Evolutionary conservation across 2,797 vertebrate genomes (phyloP).

Genomic region (Acipenser ruthenus): DNA sequence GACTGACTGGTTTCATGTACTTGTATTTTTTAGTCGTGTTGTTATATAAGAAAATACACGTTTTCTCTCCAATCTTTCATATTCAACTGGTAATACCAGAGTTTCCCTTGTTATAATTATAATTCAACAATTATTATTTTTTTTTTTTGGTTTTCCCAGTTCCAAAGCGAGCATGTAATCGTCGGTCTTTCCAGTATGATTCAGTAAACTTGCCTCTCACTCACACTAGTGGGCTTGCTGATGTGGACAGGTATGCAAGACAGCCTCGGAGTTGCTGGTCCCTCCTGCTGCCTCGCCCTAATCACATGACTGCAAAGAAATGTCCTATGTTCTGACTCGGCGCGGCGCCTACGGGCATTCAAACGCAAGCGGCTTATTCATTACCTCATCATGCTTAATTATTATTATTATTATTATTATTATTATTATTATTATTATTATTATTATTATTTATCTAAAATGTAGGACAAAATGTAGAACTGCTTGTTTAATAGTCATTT

Average conservation of each 20-base stretch:
- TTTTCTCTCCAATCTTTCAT: background rate
- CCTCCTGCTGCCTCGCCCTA: constrained; percentile 13
- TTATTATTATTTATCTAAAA: too few species aligned
- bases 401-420: too few species aligned
- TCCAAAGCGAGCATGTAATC: background rate
- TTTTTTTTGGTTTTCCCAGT: background rate
- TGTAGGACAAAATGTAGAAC: too few species aligned
- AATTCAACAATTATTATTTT: background rate
- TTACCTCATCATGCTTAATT: too few species aligned
- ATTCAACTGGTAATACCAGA: background rate
- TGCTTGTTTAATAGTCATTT: too few species aligned
- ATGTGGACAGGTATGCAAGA: background rate
- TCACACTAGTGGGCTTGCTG: background rate
- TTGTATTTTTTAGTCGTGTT: background rate
- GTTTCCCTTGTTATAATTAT: background rate
- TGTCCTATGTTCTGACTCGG: constrained; percentile 4
- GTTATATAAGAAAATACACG: too few species aligned
- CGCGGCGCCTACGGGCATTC: background rate
- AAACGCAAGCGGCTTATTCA: background rate
- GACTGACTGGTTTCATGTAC: background rate
- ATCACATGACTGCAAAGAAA: constrained; percentile 12
- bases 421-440: too few species aligned
- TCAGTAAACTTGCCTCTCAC: background rate
- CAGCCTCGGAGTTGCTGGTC: constrained; percentile 1
- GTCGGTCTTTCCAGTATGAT: background rate